These are phyloP conservation scores for Stenolophus ochropezus DNA, from an alignment of 2,888 invertebrate genomes.

Conservation along the genomic window DNA sequence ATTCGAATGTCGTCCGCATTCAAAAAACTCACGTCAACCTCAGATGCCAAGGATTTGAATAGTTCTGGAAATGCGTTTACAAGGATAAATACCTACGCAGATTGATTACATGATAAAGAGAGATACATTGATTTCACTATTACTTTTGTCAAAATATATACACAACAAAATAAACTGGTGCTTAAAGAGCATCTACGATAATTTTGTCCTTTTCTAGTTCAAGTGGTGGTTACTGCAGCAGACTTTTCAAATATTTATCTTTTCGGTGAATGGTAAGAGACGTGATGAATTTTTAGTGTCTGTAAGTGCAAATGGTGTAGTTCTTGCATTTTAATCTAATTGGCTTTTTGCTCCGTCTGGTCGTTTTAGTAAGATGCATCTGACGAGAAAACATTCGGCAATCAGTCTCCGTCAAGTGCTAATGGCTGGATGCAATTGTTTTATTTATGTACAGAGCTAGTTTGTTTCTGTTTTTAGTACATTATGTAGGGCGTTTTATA, in stretches of 20 bases:
- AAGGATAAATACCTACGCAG: background rate
- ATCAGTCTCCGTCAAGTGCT: conserved; percentile 38
- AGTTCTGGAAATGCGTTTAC: conserved; percentile 1
- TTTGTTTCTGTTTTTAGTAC: conserved; percentile 41
- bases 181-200: too few species aligned
- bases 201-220: too few species aligned
- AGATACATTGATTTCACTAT: background rate
- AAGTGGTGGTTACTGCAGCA: too few species aligned
- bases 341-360: background rate
- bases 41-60: conserved; percentile 34
- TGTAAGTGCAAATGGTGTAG: background rate
- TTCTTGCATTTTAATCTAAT: conserved; percentile 4
- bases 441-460: conserved; percentile 20
- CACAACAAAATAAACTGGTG: too few species aligned
- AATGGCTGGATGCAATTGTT: conserved; percentile 40
- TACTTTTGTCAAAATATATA: too few species aligned
- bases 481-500: conserved; percentile 36
- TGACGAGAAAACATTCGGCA: conserved; percentile 13
- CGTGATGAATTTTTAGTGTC: background rate
- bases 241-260: too few species aligned
- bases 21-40: conserved; percentile 41
- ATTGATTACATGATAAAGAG: background rate
- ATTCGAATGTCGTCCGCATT: conserved; percentile 36
- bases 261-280: too few species aligned
- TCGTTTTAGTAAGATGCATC: background rate